Conservation (phyloP, 2,797 vertebrate species). For the Catharus ustulatus region DNA sequence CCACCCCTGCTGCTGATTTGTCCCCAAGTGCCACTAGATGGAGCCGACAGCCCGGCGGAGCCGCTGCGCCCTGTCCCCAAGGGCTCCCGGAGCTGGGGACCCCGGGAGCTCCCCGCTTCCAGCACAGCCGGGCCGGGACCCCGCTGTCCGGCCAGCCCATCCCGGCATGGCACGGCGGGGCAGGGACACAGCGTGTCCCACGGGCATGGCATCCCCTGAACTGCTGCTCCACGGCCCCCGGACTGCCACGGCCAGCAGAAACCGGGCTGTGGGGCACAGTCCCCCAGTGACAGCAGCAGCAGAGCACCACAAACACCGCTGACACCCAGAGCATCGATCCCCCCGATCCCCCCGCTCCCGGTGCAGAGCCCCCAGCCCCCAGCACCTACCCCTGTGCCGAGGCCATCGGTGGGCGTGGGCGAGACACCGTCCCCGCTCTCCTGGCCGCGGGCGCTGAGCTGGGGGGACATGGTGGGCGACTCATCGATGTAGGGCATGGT, state of each 20-base stretch:
- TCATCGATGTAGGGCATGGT: constrained; percentile 98
- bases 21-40: constrained; percentile 54
- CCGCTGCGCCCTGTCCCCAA: not conserved
- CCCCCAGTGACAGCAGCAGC: not conserved
- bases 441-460: constrained; percentile 88
- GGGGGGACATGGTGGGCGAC: constrained; percentile 97
- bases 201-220: accelerated
- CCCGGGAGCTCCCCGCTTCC: not conserved
- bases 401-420: constrained; percentile 84
- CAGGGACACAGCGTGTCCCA: not conserved
- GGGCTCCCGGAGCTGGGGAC: not conserved
- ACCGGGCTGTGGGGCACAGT: too few relatives aligned
- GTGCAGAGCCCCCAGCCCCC: accelerated
- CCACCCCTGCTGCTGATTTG: not conserved
- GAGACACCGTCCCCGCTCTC: constrained; percentile 83
- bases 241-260: too few relatives aligned
- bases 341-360: accelerated
- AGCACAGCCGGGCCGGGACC: not conserved
- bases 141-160: not conserved
- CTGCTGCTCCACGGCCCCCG: not conserved
- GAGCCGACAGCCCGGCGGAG: constrained; percentile 37
- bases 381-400: constrained; percentile 86
- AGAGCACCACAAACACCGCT: not conserved
- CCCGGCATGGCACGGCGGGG: not conserved
- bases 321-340: not conserved